Conservation (phyloP, 2,797 vertebrate species). For the Epinephelus malabaricus region DNA sequence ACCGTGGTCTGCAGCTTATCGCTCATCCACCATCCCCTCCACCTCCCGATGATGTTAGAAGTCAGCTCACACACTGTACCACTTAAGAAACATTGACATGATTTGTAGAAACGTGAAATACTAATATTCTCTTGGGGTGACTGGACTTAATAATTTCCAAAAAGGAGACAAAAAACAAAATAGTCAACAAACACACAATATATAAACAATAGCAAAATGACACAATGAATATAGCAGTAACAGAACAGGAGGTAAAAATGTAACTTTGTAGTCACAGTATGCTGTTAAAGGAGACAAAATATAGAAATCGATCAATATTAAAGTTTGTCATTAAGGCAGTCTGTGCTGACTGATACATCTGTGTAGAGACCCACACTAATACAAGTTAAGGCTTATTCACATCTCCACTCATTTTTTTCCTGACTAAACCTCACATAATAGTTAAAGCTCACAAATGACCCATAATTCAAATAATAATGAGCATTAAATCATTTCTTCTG, state of each 20-base stretch:
- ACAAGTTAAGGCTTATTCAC: background rate
- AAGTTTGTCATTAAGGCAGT: background rate
- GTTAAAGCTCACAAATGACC: background rate
- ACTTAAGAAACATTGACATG: too few relatives aligned
- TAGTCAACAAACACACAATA: background rate
- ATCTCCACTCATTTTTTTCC: conserved; percentile 3
- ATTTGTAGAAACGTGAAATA: too few relatives aligned
- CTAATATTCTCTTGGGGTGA: too few relatives aligned
- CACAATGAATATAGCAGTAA: background rate
- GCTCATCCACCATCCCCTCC: too few relatives aligned
- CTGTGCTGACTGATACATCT: background rate
- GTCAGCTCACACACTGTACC: too few relatives aligned
- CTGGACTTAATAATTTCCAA: background rate
- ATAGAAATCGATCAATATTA: background rate
- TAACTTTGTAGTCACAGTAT: background rate
- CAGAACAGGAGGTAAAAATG: background rate
- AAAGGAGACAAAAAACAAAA: background rate
- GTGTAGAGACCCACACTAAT: background rate
- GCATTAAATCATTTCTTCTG: background rate
- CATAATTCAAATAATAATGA: conserved; percentile 21
- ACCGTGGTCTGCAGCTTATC: too few relatives aligned
- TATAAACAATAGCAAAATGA: background rate
- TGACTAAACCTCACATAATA: background rate
- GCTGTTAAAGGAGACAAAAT: background rate
- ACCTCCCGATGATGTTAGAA: too few relatives aligned